Evolutionary conservation across 92 coral and sea anemone genomes (phyloP).

Genomic region (Parazoanthus swiftii): DNA sequence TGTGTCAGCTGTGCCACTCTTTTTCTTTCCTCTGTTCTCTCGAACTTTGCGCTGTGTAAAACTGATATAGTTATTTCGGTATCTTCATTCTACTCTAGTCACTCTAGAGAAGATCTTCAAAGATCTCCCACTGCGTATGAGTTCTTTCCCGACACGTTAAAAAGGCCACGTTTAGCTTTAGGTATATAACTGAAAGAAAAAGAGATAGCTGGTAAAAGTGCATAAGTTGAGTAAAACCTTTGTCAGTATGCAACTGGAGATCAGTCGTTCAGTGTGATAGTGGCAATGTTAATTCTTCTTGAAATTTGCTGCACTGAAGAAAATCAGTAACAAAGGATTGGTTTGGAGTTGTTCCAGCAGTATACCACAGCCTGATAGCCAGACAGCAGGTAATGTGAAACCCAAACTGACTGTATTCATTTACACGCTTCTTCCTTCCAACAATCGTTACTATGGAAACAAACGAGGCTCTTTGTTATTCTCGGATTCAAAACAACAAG

Average conservation of each 20-base stretch:
- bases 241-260: background rate
- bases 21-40: background rate
- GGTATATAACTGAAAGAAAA: background rate
- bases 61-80: background rate
- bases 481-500: constrained; percentile 2
- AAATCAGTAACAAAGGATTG: background rate
- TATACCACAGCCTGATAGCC: too few species aligned
- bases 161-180: too few species aligned
- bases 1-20: background rate
- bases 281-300: background rate
- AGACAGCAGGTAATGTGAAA: too few species aligned
- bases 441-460: constrained; percentile 31
- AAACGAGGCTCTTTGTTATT: background rate
- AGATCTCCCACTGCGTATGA: background rate
- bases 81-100: too few species aligned
- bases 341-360: background rate
- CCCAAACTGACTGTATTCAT: too few species aligned
- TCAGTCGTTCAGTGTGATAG: background rate
- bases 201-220: too few species aligned
- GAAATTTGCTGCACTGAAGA: background rate
- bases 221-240: background rate
- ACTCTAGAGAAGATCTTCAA: too few species aligned
- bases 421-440: background rate
- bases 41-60: background rate
- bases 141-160: too few species aligned